Conservation (phyloP, 1,140 invertebrate species). For the Zaprionus gabonicus region DNA sequence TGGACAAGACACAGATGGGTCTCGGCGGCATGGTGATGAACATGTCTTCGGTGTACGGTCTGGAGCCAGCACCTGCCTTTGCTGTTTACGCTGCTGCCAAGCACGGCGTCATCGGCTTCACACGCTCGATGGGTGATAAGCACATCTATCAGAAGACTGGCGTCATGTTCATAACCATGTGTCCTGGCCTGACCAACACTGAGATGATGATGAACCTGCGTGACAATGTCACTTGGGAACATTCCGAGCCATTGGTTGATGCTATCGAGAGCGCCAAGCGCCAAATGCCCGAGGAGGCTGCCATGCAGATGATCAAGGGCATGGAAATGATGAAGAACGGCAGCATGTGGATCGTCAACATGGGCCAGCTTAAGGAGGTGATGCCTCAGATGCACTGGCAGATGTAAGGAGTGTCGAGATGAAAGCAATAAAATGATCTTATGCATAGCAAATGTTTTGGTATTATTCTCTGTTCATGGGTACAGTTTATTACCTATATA, state of each 20-base stretch:
- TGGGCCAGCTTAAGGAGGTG: constrained; percentile 72
- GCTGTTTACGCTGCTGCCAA: constrained; percentile 85
- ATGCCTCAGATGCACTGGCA: constrained; percentile 71
- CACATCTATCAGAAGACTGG: constrained; percentile 67
- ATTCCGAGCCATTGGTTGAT: constrained; percentile 64
- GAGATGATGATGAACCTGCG: constrained; percentile 79
- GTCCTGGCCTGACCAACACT: constrained; percentile 69
- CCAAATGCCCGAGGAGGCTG: constrained; percentile 73
- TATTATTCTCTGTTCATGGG: not conserved
- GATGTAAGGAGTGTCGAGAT: constrained; percentile 45
- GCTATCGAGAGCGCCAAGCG: constrained; percentile 71
- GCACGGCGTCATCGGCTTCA: constrained; percentile 85
- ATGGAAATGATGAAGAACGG: constrained; percentile 77
- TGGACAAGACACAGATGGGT: constrained; percentile 87
- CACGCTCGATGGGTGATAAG: constrained; percentile 81
- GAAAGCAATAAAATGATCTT: not conserved
- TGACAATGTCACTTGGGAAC: constrained; percentile 70
- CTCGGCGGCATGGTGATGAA: constrained; percentile 88
- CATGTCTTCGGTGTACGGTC: constrained; percentile 87
- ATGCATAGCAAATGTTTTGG: not conserved
- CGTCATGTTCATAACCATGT: constrained; percentile 71
- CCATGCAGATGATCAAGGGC: constrained; percentile 67
- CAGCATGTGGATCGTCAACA: constrained; percentile 71
- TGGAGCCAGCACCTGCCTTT: constrained; percentile 77
- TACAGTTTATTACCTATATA: not conserved